Conservation (phyloP, 2,113 vertebrate species). For the Saccopteryx bilineata region DNA sequence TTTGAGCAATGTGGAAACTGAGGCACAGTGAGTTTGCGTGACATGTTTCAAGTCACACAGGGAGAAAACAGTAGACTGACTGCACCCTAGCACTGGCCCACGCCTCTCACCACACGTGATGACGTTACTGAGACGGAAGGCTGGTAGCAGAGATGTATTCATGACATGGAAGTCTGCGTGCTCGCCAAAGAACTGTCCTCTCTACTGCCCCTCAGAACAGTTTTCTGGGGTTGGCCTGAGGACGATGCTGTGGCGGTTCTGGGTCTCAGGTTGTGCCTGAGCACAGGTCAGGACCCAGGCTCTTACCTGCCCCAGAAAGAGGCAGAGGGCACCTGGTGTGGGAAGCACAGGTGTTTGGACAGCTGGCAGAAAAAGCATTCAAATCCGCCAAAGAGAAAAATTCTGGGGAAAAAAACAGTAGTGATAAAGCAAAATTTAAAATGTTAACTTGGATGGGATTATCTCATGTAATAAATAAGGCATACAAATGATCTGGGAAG, state of each 20-base stretch:
- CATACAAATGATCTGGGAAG: background rate
- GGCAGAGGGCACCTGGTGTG: background rate
- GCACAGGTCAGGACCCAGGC: background rate
- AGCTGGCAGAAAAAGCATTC: background rate
- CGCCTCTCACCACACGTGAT: background rate
- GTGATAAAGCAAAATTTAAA: background rate
- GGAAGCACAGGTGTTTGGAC: background rate
- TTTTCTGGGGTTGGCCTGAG: background rate
- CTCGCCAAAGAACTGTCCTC: no score
- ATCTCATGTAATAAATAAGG: background rate
- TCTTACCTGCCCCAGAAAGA: background rate
- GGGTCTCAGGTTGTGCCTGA: background rate
- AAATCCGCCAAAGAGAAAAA: background rate
- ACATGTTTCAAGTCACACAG: background rate
- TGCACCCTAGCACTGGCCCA: background rate
- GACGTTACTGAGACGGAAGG: background rate
- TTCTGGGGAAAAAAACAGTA: background rate
- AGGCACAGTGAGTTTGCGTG: background rate
- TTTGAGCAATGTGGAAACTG: constrained; percentile 16
- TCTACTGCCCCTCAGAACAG: background rate
- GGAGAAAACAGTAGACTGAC: background rate
- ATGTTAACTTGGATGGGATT: constrained; percentile 5
- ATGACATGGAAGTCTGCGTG: background rate
- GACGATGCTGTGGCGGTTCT: background rate
- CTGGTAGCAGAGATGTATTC: background rate